Evolutionary conservation across 1,140 invertebrate species (phyloP).

Genomic region (Hylaeus volcanicus): DNA sequence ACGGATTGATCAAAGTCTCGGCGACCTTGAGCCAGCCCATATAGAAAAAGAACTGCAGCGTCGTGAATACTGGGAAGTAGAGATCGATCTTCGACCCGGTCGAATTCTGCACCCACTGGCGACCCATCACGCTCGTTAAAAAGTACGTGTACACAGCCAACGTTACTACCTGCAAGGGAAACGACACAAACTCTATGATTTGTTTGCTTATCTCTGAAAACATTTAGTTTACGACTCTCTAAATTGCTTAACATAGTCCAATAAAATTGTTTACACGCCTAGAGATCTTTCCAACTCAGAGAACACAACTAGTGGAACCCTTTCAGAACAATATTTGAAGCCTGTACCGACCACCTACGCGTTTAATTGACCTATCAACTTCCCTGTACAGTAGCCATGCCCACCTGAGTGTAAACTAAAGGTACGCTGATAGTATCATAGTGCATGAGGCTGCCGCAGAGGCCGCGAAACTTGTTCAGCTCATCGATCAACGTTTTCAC

Average conservation of each 20-base stretch:
- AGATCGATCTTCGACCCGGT: constrained; percentile 83
- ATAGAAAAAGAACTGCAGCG: constrained; percentile 92
- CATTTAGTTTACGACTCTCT: no score
- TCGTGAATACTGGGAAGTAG: constrained; percentile 94
- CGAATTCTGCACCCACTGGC: constrained; percentile 87
- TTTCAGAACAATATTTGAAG: no score
- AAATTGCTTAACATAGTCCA: no score
- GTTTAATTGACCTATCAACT: no score
- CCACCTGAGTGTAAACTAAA: constrained; percentile 93
- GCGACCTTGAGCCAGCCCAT: constrained; percentile 97
- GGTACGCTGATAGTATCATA: constrained; percentile 97
- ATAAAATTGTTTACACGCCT: no score
- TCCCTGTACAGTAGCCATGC: neutral
- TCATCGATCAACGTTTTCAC: constrained; percentile 95
- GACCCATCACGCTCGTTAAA: constrained; percentile 88
- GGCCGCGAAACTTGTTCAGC: constrained; percentile 92
- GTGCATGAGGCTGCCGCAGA: constrained; percentile 89
- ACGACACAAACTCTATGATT: no score
- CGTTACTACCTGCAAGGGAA: constrained; percentile 89
- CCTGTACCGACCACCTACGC: no score
- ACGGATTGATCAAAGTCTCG: constrained; percentile 92
- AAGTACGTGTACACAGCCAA: constrained; percentile 96
- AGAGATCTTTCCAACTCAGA: no score
- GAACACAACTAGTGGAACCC: no score
- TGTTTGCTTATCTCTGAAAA: no score